These are phyloP conservation scores for Eilema sororculum DNA, from an alignment of 2,888 invertebrate species.

Conservation along the genomic window DNA sequence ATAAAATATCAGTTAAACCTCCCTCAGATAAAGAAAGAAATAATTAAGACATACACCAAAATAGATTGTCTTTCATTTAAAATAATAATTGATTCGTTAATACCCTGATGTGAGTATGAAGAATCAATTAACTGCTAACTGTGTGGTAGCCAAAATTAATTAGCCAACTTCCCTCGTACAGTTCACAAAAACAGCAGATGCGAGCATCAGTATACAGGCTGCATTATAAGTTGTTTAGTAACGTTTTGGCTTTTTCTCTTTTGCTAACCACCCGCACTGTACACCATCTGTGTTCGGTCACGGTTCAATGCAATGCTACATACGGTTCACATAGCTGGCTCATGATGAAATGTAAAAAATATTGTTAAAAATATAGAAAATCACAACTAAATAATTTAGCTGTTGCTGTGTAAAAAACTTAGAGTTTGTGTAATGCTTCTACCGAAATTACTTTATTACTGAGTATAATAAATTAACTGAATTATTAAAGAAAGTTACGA, in stretches of 20 bases:
- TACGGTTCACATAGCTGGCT: slow-evolving; percentile 45
- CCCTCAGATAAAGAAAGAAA: neutral
- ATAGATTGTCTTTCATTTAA: slow-evolving; percentile 48
- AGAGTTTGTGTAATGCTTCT: neutral
- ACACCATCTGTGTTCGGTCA: slow-evolving; percentile 79
- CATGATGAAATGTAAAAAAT: slow-evolving; percentile 7
- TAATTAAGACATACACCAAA: neutral
- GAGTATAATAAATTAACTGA: too few species aligned
- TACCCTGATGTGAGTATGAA: slow-evolving; percentile 72
- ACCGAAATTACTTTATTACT: neutral
- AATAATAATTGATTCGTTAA: slow-evolving; percentile 65
- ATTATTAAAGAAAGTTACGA: too few species aligned
- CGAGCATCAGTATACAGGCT: slow-evolving; percentile 70
- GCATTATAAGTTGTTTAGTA: slow-evolving; percentile 80
- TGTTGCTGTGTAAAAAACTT: neutral
- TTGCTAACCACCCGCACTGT: slow-evolving; percentile 75
- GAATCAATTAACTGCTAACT: slow-evolving; percentile 77
- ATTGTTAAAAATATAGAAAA: neutral
- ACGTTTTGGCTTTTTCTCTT: slow-evolving; percentile 71
- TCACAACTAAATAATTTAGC: neutral
- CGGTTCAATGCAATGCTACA: slow-evolving; percentile 65
- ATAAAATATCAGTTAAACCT: neutral
- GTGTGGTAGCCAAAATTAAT: slow-evolving; percentile 79
- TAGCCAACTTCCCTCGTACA: slow-evolving; percentile 72
- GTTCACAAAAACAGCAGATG: slow-evolving; percentile 84